A percentile compares a stretch with the other conserved stretches of the same genome.
Evolutionary conservation across 2,888 invertebrate genomes (phyloP).

Genomic region (Biston betularia): DNA sequence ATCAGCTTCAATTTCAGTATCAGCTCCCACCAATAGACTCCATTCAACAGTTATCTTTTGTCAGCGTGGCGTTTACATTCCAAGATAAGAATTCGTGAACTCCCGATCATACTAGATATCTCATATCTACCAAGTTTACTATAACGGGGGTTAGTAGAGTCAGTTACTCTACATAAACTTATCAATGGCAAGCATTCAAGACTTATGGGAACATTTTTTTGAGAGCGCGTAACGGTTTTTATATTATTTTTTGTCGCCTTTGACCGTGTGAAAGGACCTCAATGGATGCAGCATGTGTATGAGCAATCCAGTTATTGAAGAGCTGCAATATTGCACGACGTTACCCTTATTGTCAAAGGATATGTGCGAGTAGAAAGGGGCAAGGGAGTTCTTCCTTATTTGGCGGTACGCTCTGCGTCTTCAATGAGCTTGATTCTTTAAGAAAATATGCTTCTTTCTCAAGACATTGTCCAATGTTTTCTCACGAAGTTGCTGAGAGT

Average conservation of each 20-base stretch:
- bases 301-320: slow-evolving; percentile 59
- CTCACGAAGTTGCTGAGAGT: slow-evolving; percentile 69
- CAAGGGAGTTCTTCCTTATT: slow-evolving; percentile 54
- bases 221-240: slow-evolving; percentile 84
- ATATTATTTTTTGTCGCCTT: slow-evolving; percentile 83
- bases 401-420: slow-evolving; percentile 64
- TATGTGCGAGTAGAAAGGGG: slow-evolving; percentile 45
- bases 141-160: slow-evolving; percentile 30
- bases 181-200: slow-evolving; percentile 82
- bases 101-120: slow-evolving; percentile 3
- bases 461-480: slow-evolving; percentile 72
- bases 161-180: slow-evolving; percentile 58
- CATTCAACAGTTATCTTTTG: not conserved
- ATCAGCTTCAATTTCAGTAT: not conserved
- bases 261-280: slow-evolving; percentile 83
- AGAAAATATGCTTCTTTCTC: slow-evolving; percentile 63
- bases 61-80: slow-evolving; percentile 2
- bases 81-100: slow-evolving; percentile 15
- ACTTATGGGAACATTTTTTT: slow-evolving; percentile 81
- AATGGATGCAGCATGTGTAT: slow-evolving; percentile 80
- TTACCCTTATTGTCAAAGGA: slow-evolving; percentile 6
- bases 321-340: slow-evolving; percentile 47
- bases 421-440: slow-evolving; percentile 79
- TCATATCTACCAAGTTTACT: slow-evolving; percentile 41
- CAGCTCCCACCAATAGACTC: not conserved